Evolutionary conservation across 2,113 vertebrate genomes (phyloP).

Genomic region (Pteruthius melanotis): DNA sequence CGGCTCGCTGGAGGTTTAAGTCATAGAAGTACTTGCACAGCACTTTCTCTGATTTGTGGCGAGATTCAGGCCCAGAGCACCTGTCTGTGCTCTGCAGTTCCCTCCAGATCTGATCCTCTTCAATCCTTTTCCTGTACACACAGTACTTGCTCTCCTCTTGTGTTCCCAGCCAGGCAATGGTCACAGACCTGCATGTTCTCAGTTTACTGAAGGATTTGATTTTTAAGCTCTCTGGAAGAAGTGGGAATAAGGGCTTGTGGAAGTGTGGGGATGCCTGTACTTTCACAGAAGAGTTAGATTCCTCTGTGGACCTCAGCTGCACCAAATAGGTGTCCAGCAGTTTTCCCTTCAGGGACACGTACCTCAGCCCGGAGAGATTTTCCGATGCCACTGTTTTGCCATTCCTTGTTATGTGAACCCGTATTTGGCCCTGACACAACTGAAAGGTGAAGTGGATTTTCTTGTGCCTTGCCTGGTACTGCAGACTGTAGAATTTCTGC

Average conservation of each 20-base stretch:
- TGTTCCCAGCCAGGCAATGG: slow-evolving; percentile 89
- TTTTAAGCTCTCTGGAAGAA: slow-evolving; percentile 84
- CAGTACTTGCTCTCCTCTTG: slow-evolving; percentile 87
- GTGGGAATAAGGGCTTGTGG: slow-evolving; percentile 79
- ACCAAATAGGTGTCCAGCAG: slow-evolving; percentile 74
- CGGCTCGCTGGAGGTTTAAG: slow-evolving; percentile 80
- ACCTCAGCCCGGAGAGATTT: slow-evolving; percentile 73
- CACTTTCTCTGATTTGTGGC: slow-evolving; percentile 81
- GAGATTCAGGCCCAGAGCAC: slow-evolving; percentile 83
- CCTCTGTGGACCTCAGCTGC: slow-evolving; percentile 68
- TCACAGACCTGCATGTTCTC: slow-evolving; percentile 84
- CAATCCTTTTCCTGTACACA: slow-evolving; percentile 76
- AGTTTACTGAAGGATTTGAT: slow-evolving; percentile 89
- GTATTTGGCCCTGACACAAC: slow-evolving; percentile 76
- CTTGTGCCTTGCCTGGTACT: slow-evolving; percentile 78
- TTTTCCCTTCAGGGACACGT: slow-evolving; percentile 84
- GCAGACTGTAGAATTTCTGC: slow-evolving; percentile 74
- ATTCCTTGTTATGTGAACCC: slow-evolving; percentile 74
- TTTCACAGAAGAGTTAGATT: slow-evolving; percentile 74
- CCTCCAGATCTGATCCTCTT: slow-evolving; percentile 50
- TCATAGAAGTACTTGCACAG: slow-evolving; percentile 90
- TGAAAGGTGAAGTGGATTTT: slow-evolving; percentile 84
- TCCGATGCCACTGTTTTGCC: slow-evolving; percentile 73
- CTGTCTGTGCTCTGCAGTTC: slow-evolving; percentile 54
- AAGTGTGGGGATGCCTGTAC: slow-evolving; percentile 81